Percentiles rank a stretch among this genome's conserved stretches.
phyloP scores from a whole-genome alignment of 2,888 invertebrate species.

The Dasypogon diadema region DNA sequence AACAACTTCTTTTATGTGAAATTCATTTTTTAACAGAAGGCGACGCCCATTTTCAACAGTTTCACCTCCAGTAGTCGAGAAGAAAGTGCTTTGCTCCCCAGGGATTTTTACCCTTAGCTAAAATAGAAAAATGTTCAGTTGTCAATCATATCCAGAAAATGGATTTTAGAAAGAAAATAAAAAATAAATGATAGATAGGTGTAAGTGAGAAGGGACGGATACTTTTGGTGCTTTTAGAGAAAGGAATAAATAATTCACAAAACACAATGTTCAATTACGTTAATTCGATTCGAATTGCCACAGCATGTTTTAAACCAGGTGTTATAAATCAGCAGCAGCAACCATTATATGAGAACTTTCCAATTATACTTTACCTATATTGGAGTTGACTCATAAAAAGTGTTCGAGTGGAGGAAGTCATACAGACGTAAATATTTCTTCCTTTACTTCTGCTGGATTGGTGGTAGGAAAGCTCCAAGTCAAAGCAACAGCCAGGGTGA shows the following conservation, averaged over 20 bases:
- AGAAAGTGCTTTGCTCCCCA: background rate
- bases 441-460: background rate
- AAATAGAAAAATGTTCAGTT: constrained; percentile 21
- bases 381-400: background rate
- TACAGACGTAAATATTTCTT: background rate
- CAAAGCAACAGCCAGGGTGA: constrained; percentile 45
- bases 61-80: background rate
- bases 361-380: background rate
- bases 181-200: background rate
- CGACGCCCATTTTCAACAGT: background rate
- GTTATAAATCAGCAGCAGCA: background rate
- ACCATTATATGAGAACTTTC: background rate
- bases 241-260: too few species aligned
- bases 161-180: background rate
- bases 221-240: too few species aligned
- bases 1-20: background rate
- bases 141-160: constrained; percentile 31
- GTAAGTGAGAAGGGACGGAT: background rate
- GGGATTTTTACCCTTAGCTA: background rate
- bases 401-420: background rate
- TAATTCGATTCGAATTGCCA: too few species aligned
- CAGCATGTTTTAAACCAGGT: too few species aligned
- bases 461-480: background rate
- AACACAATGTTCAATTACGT: too few species aligned
- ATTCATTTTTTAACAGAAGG: background rate